Evolutionary conservation across 2,888 invertebrate genomes (phyloP).

Genomic region (Tipula vernalis): DNA sequence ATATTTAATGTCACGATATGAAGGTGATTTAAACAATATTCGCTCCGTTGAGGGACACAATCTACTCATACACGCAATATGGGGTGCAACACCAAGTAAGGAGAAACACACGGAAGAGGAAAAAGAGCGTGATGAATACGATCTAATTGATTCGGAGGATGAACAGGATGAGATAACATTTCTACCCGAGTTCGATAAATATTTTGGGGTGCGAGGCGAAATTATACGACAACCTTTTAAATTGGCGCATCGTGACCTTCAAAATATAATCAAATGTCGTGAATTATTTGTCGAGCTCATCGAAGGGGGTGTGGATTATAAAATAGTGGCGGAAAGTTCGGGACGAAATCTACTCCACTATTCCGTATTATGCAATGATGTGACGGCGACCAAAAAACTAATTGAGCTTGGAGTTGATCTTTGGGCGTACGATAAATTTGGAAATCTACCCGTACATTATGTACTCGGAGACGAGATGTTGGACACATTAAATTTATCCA

Average conservation of each 20-base stretch:
- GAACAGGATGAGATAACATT: background rate
- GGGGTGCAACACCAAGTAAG: background rate
- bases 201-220: background rate
- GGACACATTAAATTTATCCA: background rate
- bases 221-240: background rate
- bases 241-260: background rate
- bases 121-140: background rate
- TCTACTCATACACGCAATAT: background rate
- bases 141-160: background rate
- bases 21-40: background rate
- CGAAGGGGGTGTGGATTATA: background rate
- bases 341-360: background rate
- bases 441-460: background rate
- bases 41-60: background rate
- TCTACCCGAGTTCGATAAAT: background rate
- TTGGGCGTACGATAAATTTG: background rate
- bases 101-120: background rate
- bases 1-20: background rate
- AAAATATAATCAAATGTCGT: background rate
- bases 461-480: background rate
- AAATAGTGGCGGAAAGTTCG: background rate
- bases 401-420: background rate
- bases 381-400: background rate
- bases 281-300: background rate
- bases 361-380: background rate